Conservation (phyloP, 1,140 invertebrate species). For the Drosophila bipectinata region DNA sequence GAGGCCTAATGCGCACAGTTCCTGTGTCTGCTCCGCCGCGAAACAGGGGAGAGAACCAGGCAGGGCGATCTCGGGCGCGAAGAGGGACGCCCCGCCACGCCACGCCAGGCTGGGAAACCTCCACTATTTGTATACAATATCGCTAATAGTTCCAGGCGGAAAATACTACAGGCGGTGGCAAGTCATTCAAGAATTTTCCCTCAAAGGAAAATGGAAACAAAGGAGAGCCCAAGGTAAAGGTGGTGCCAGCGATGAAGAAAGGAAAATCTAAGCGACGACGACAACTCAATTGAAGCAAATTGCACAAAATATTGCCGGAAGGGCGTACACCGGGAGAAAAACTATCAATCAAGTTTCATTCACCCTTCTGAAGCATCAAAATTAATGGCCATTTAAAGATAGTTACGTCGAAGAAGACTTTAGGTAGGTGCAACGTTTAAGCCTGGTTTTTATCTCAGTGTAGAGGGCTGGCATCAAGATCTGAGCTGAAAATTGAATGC, state of each 20-base stretch:
- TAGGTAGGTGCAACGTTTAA: too few species aligned
- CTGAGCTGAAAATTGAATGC: conserved; percentile 54
- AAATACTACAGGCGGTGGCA: conserved; percentile 14
- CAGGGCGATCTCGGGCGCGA: background rate
- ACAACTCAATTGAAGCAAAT: conserved; percentile 63
- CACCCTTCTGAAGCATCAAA: too few species aligned
- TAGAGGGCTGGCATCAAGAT: conserved; percentile 16
- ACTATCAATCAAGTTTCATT: too few species aligned
- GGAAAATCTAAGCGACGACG: conserved; percentile 39
- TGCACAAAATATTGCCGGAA: conserved; percentile 17
- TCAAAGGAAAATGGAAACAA: background rate
- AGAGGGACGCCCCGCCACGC: background rate
- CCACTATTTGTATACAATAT: conserved; percentile 34
- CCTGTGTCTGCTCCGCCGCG: conserved; percentile 45
- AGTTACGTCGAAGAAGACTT: too few species aligned
- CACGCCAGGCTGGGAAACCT: background rate
- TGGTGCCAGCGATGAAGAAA: background rate
- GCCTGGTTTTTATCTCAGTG: conserved; percentile 6
- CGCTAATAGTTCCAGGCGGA: conserved; percentile 20
- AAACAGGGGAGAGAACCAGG: background rate
- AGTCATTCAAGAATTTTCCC: conserved; percentile 41
- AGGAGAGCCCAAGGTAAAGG: background rate
- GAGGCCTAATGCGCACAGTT: conserved; percentile 72
- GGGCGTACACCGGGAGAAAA: conserved; percentile 3
- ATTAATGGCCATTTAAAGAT: too few species aligned